Evolutionary conservation across 2,888 invertebrate species (phyloP).

Genomic region (Mellilla xanthometata): DNA sequence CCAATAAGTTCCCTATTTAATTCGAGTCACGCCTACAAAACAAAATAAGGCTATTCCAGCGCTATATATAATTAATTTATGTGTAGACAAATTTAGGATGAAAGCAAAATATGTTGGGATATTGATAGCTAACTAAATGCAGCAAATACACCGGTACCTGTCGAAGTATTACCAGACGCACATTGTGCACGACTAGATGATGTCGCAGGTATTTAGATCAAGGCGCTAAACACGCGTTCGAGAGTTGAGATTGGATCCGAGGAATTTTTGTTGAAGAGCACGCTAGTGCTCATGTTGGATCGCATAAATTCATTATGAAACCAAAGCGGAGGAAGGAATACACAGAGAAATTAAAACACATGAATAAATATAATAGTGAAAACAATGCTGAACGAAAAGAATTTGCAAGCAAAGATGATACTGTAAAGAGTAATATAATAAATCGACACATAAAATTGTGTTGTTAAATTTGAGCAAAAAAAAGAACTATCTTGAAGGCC

Average conservation of each 20-base stretch:
- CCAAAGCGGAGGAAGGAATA: constrained; percentile 56
- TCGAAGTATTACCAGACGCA: constrained; percentile 57
- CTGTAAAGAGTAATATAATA: not conserved
- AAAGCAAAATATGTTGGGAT: no score
- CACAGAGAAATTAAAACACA: constrained; percentile 33
- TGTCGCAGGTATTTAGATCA: constrained; percentile 82
- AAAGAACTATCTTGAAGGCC: no score
- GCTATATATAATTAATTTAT: no score
- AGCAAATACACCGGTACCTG: constrained; percentile 35
- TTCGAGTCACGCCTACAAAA: no score
- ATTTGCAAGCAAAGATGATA: not conserved
- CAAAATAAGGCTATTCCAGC: no score
- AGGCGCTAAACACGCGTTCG: constrained; percentile 79
- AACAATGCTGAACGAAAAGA: constrained; percentile 14
- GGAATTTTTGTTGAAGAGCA: constrained; percentile 75
- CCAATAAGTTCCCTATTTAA: no score
- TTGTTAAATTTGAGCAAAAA: no score
- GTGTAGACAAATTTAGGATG: no score
- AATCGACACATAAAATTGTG: no score
- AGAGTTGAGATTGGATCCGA: constrained; percentile 73
- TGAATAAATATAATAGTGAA: constrained; percentile 35
- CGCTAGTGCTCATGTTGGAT: constrained; percentile 54
- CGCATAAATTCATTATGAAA: constrained; percentile 64
- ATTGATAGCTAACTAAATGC: no score
- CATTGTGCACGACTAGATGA: constrained; percentile 66